Evolutionary conservation across 2,888 invertebrate genomes (phyloP).

Genomic region (Cremastinae sp.): DNA sequence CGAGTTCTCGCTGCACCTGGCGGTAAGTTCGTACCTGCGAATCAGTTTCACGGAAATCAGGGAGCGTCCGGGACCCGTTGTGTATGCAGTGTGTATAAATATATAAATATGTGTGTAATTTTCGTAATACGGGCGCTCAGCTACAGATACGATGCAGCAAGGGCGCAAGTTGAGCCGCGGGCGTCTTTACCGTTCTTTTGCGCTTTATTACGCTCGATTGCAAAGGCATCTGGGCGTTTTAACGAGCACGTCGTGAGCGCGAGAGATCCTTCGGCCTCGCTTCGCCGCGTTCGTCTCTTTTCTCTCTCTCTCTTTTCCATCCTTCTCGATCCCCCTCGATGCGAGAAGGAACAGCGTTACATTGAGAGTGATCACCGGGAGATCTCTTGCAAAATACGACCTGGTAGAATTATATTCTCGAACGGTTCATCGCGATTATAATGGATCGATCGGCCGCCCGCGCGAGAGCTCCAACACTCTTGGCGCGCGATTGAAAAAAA

Average conservation of each 20-base stretch:
- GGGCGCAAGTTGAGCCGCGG: slow-evolving; percentile 57
- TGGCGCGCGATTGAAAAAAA: slow-evolving; percentile 35
- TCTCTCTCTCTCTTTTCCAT: too few relatives aligned
- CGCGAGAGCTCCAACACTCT: slow-evolving; percentile 31
- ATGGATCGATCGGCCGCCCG: slow-evolving; percentile 58
- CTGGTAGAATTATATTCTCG: slow-evolving; percentile 60
- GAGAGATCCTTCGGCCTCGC: slow-evolving; percentile 40
- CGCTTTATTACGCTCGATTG: slow-evolving; percentile 63
- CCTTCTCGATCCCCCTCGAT: slow-evolving; percentile 13
- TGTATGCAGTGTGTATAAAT: slow-evolving; percentile 27
- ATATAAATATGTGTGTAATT: neutral
- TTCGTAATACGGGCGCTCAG: neutral
- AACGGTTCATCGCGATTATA: slow-evolving; percentile 65
- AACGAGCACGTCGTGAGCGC: slow-evolving; percentile 60
- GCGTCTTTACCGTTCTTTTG: slow-evolving; percentile 62
- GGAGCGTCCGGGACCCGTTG: slow-evolving; percentile 46
- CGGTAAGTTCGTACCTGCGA: slow-evolving; percentile 43
- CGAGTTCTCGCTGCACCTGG: slow-evolving; percentile 16
- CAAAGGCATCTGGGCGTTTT: slow-evolving; percentile 63
- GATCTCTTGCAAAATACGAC: slow-evolving; percentile 63
- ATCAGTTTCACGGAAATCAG: slow-evolving; percentile 58
- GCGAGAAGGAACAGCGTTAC: slow-evolving; percentile 33
- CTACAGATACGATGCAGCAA: slow-evolving; percentile 16
- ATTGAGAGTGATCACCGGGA: slow-evolving; percentile 57
- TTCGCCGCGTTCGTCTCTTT: slow-evolving; percentile 51